Conservation (phyloP, 2,888 invertebrate genomes). For the Anthophora plumipes region DNA sequence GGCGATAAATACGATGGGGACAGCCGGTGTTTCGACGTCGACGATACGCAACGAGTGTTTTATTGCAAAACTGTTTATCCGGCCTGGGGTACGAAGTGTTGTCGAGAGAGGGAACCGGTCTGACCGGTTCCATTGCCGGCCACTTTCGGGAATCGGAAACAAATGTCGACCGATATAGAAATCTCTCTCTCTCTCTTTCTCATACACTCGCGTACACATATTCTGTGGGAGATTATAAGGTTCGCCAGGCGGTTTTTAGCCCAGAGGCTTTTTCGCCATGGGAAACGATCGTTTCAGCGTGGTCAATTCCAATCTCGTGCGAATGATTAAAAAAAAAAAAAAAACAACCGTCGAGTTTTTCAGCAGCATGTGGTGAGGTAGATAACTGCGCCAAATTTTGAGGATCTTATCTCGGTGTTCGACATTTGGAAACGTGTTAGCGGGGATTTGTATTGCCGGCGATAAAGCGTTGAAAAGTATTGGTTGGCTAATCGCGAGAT, state of each 20-base stretch:
- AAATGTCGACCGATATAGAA: slow-evolving; percentile 52
- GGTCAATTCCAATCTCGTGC: neutral
- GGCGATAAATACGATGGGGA: slow-evolving; percentile 30
- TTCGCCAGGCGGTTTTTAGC: neutral
- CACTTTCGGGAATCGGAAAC: slow-evolving; percentile 54
- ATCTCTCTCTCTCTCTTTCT: neutral
- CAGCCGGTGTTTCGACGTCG: slow-evolving; percentile 1
- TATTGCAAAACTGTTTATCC: slow-evolving; percentile 58
- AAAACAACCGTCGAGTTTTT: too few species aligned
- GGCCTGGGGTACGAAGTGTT: slow-evolving; percentile 23
- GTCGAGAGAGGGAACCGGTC: slow-evolving; percentile 27
- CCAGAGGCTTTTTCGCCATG: neutral
- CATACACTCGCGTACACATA: too few species aligned
- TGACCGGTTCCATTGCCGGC: slow-evolving; percentile 51
- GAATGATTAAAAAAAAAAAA: neutral
- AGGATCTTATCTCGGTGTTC: too few species aligned
- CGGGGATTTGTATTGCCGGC: too few species aligned
- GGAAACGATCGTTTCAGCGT: neutral
- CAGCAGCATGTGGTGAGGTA: too few species aligned
- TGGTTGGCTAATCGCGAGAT: too few species aligned
- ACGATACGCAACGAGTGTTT: slow-evolving; percentile 40
- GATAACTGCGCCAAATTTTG: too few species aligned
- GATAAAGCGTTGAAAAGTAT: too few species aligned
- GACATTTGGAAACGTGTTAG: too few species aligned
- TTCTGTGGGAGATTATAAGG: slow-evolving; percentile 32